A percentile compares a stretch with the other conserved stretches of the same genome.
These are phyloP conservation scores for Caenorhabditis sp. DNA, from an alignment of 2,888 invertebrate genomes.

Conservation along the genomic window DNA sequence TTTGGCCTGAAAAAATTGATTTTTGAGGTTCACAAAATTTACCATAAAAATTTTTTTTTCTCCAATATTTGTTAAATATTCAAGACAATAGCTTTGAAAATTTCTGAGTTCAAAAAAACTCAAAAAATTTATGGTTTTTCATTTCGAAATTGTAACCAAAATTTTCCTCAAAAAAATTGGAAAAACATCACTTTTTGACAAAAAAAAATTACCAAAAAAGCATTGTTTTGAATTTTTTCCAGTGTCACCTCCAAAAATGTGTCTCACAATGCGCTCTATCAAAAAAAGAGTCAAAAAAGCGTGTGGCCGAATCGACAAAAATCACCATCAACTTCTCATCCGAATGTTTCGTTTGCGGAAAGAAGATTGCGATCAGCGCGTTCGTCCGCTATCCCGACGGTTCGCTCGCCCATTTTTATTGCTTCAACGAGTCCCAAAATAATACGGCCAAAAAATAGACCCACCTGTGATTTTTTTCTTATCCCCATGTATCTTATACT, in stretches of 20 bases:
- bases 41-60: no score
- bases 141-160: no score
- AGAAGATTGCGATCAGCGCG: conserved; percentile 90
- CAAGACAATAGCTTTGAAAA: no score
- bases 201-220: background rate
- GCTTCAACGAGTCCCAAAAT: conserved; percentile 72
- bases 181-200: no score
- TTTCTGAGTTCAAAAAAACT: no score
- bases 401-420: conserved; percentile 90
- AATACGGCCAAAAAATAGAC: background rate
- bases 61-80: no score
- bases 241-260: conserved; percentile 43
- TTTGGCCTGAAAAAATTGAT: no score
- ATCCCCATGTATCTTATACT: no score
- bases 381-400: conserved; percentile 88
- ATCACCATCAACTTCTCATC: conserved; percentile 86
- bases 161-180: no score
- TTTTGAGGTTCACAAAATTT: no score
- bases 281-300: conserved; percentile 78
- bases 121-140: no score
- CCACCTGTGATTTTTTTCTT: no score
- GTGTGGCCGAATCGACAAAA: conserved; percentile 83
- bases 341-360: conserved; percentile 89
- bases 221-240: conserved; percentile 16
- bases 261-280: conserved; percentile 74